Evolutionary conservation across 1,140 invertebrate species (phyloP).

Genomic region (Dendroctonus ponderosae): DNA sequence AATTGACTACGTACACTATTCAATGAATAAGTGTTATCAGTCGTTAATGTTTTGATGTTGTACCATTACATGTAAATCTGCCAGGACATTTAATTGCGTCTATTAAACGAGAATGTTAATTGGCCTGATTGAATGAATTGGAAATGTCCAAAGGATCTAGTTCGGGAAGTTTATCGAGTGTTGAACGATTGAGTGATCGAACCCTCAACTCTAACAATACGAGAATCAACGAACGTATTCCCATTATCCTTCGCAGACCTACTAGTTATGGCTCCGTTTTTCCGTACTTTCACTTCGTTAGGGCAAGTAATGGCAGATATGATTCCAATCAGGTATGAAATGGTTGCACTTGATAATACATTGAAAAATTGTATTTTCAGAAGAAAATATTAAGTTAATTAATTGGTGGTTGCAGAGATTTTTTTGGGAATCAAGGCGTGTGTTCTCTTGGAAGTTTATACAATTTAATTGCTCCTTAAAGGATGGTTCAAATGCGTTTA

Average conservation of each 20-base stretch:
- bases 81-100: too few species aligned
- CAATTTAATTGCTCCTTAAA: background rate
- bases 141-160: constrained; percentile 26
- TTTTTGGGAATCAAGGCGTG: background rate
- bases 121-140: background rate
- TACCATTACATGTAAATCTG: background rate
- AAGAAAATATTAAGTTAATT: background rate
- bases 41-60: constrained; percentile 12
- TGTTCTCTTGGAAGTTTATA: background rate
- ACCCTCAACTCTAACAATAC: constrained; percentile 5
- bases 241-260: constrained; percentile 40
- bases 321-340: constrained; percentile 35
- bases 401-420: background rate
- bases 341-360: background rate
- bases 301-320: constrained; percentile 25
- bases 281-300: constrained; percentile 48
- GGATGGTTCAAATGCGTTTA: background rate
- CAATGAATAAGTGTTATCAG: constrained; percentile 9
- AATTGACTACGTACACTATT: constrained; percentile 1
- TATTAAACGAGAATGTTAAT: background rate
- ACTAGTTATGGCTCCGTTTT: constrained; percentile 47
- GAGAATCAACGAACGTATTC: constrained; percentile 37
- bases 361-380: background rate
- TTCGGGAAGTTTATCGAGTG: constrained; percentile 22
- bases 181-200: constrained; percentile 11